Evolutionary conservation across 2,113 vertebrate genomes (phyloP).

Genomic region (Phocoena phocoena): DNA sequence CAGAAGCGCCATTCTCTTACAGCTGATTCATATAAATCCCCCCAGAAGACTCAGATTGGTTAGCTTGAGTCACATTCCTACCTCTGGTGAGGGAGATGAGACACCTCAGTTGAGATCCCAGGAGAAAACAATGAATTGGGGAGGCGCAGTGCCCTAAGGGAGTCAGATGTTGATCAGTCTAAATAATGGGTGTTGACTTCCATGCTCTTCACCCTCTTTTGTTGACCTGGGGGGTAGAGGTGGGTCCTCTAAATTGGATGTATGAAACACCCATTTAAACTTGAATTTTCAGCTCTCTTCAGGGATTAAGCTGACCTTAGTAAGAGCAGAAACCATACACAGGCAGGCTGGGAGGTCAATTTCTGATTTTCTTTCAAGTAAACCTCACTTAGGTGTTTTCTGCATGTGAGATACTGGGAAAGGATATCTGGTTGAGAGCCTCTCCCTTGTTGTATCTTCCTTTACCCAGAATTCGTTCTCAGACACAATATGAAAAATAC

Average conservation of each 20-base stretch:
- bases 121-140: neutral
- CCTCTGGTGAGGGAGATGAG: neutral
- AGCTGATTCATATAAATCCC: neutral
- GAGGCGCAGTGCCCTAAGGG: neutral
- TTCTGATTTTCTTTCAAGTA: neutral
- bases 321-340: neutral
- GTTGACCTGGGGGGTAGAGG: neutral
- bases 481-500: neutral
- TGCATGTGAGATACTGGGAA: neutral
- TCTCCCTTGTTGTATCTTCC: neutral
- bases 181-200: neutral
- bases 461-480: neutral
- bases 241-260: neutral
- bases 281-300: neutral
- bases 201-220: neutral
- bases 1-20: neutral
- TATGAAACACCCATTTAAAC: neutral
- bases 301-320: neutral
- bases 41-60: neutral
- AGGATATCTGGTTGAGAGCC: neutral
- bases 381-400: neutral
- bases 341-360: neutral
- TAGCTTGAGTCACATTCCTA: neutral
- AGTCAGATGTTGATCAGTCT: neutral
- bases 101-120: neutral